A percentile compares a stretch with the other conserved stretches of the same genome.
phyloP scores from a whole-genome alignment of 2,888 invertebrate species.

The Idaea straminata region DNA sequence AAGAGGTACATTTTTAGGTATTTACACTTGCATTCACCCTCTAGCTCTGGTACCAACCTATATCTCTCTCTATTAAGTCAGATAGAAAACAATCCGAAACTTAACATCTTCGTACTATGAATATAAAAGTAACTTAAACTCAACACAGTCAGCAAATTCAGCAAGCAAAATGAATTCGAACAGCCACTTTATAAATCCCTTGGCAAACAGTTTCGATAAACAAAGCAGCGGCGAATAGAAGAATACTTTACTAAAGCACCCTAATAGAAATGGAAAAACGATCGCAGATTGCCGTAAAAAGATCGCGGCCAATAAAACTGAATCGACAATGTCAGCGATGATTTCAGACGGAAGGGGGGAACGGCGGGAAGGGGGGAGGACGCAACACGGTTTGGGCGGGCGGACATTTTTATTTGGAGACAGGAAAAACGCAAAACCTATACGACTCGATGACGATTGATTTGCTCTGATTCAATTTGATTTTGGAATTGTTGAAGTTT shows the following conservation, averaged over 20 bases:
- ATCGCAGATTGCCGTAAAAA: constrained; percentile 75
- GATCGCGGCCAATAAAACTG: constrained; percentile 73
- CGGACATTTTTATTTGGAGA: constrained; percentile 64
- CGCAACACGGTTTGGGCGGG: constrained; percentile 76
- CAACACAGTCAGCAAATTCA: constrained; percentile 8
- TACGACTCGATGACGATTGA: constrained; percentile 62
- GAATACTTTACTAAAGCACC: constrained; percentile 50
- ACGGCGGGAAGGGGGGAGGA: constrained; percentile 31
- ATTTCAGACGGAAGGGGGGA: constrained; percentile 42
- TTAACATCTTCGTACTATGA: background rate
- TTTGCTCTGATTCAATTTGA: constrained; percentile 49
- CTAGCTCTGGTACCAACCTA: no score
- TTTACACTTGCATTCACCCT: no score
- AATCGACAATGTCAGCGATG: constrained; percentile 73
- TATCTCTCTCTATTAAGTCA: no score
- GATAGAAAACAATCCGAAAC: background rate
- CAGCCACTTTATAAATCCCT: constrained; percentile 19
- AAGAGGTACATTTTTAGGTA: no score
- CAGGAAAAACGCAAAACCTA: constrained; percentile 55
- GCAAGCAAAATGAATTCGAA: constrained; percentile 15
- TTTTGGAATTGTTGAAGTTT: constrained; percentile 30
- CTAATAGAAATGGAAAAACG: constrained; percentile 72
- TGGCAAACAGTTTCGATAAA: constrained; percentile 48
- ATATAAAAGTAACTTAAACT: background rate
- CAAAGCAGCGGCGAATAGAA: constrained; percentile 37